A percentile compares a stretch with the other conserved stretches of the same genome.
These are phyloP conservation scores for Philopotamus ludificatus DNA, from an alignment of 1,140 invertebrate species.

Conservation along the genomic window DNA sequence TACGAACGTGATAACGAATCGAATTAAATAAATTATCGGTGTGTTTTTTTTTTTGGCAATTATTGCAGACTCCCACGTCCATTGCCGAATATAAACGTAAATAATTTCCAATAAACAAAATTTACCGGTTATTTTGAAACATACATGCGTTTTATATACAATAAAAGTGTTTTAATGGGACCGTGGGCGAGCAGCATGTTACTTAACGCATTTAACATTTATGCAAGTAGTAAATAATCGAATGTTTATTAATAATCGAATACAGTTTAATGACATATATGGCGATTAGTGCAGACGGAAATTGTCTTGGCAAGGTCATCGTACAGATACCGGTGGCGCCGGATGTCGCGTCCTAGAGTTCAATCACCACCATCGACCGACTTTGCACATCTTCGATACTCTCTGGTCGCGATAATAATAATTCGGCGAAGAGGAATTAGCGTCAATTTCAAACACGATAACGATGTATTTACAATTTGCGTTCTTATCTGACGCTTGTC, in stretches of 20 bases:
- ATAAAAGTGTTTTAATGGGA: neutral
- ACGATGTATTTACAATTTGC: too few species aligned
- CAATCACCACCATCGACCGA: neutral
- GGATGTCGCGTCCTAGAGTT: constrained; percentile 16
- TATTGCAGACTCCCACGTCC: neutral
- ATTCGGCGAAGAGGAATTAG: too few species aligned
- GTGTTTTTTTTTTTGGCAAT: too few species aligned
- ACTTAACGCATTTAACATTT: neutral
- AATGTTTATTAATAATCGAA: too few species aligned
- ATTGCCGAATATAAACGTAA: neutral
- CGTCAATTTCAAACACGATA: too few species aligned
- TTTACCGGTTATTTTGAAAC: neutral
- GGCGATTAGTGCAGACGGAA: neutral
- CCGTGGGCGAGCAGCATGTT: neutral
- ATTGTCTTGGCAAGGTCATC: neutral
- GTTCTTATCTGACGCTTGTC: too few species aligned
- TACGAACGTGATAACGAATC: too few species aligned
- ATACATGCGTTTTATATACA: neutral
- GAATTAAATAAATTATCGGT: too few species aligned
- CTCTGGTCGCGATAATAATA: too few species aligned
- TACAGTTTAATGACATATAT: too few species aligned
- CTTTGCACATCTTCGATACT: too few species aligned
- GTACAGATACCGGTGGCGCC: constrained; percentile 4
- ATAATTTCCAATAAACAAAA: neutral
- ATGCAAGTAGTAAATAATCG: too few species aligned